These are phyloP conservation scores for Malurus elegans DNA, from an alignment of 2,113 vertebrate species.

Conservation along the genomic window DNA sequence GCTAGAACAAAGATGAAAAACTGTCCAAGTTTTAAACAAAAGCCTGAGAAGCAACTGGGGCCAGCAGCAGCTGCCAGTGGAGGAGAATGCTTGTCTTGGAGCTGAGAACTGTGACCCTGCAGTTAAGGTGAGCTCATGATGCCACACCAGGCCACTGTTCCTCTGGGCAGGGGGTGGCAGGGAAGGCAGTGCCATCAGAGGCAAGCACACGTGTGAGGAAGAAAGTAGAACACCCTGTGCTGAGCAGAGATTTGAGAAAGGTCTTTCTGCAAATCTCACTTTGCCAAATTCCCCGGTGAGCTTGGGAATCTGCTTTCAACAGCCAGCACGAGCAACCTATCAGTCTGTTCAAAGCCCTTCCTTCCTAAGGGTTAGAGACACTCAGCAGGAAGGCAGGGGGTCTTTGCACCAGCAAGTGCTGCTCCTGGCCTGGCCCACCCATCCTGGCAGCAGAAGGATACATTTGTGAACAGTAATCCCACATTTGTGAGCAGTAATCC, in stretches of 20 bases:
- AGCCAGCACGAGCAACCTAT: neutral
- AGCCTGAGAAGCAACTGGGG: neutral
- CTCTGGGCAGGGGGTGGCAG: neutral
- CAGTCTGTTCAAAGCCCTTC: neutral
- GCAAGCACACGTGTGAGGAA: neutral
- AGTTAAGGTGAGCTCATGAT: neutral
- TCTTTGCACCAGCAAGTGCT: neutral
- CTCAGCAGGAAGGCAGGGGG: neutral
- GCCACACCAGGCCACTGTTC: accelerated
- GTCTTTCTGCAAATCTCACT: neutral
- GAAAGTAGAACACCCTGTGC: neutral
- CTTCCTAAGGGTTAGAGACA: neutral
- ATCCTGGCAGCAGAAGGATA: neutral
- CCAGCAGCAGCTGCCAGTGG: slow-evolving; percentile 5
- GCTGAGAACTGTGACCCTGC: neutral
- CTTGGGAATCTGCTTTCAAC: neutral
- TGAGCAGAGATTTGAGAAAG: neutral
- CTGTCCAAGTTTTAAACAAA: slow-evolving; percentile 55
- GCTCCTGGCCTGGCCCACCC: neutral
- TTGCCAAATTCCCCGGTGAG: neutral
- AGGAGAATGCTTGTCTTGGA: neutral
- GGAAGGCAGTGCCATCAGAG: neutral
- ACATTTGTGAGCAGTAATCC: neutral
- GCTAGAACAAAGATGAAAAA: slow-evolving; percentile 35
- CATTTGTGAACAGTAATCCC: neutral